These are phyloP conservation scores for Allophyes oxyacanthae DNA, from an alignment of 2,888 invertebrate species.

Conservation along the genomic window DNA sequence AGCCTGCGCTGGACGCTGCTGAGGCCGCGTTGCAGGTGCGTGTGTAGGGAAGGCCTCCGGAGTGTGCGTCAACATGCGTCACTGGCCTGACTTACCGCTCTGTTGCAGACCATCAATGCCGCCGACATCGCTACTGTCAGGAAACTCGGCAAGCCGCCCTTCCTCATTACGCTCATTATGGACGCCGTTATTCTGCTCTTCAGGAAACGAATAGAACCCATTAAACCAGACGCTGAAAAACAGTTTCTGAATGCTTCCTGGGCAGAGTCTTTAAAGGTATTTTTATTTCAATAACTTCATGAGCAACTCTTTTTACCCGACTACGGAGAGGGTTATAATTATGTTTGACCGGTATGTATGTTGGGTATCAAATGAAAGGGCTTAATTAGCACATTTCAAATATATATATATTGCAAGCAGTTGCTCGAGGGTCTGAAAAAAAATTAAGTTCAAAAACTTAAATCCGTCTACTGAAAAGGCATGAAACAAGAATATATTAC, in stretches of 20 bases:
- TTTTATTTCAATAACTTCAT: too few species aligned
- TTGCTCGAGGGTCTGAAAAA: too few species aligned
- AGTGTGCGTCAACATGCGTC: too few species aligned
- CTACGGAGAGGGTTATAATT: too few species aligned
- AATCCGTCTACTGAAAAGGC: too few species aligned
- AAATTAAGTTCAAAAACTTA: too few species aligned
- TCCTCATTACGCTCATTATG: conserved; percentile 97
- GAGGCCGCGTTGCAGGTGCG: conserved; percentile 93
- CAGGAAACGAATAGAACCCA: conserved; percentile 92
- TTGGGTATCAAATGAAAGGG: too few species aligned
- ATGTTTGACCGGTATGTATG: too few species aligned
- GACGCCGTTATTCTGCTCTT: conserved; percentile 95
- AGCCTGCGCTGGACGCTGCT: conserved; percentile 96
- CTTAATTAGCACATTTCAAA: too few species aligned
- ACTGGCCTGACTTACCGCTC: background rate
- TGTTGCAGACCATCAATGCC: conserved; percentile 94
- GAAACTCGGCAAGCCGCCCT: conserved; percentile 96
- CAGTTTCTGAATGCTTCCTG: conserved; percentile 94
- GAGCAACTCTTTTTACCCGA: too few species aligned
- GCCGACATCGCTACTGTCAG: conserved; percentile 96
- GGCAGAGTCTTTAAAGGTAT: conserved; percentile 94
- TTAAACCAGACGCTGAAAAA: conserved; percentile 92
- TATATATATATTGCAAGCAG: too few species aligned
- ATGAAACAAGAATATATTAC: too few species aligned
- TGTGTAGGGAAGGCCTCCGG: background rate